Evolutionary conservation across 2,797 vertebrate species (phyloP).

Genomic region (Dipus sagitta): DNA sequence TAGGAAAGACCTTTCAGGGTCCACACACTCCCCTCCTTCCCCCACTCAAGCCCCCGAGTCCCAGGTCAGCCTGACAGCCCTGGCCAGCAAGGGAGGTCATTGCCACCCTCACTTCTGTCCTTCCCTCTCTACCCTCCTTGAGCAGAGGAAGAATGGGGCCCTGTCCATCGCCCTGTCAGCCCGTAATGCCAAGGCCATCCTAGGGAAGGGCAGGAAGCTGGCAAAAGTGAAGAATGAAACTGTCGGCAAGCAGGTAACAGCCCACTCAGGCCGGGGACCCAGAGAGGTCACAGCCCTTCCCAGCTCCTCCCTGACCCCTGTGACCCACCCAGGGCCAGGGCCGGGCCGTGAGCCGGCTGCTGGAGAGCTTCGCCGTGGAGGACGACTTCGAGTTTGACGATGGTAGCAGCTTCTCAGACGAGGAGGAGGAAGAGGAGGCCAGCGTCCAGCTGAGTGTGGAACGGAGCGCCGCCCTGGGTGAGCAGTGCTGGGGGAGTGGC

Average conservation of each 20-base stretch:
- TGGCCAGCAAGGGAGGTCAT: no score
- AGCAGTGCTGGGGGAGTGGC: background rate
- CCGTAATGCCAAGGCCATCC: conserved; percentile 89
- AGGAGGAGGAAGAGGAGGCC: conserved; percentile 86
- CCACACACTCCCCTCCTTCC: no score
- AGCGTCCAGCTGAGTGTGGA: conserved; percentile 60
- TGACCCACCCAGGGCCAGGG: conserved; percentile 90
- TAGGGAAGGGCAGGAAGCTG: conserved; percentile 90
- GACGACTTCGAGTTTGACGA: conserved; percentile 94
- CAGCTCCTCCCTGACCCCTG: background rate
- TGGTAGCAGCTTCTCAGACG: conserved; percentile 96
- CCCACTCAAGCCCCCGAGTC: no score
- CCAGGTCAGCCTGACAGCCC: no score
- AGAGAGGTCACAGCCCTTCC: accelerated
- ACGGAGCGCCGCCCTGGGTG: conserved; percentile 71
- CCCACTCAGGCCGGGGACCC: background rate
- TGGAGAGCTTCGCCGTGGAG: conserved; percentile 95
- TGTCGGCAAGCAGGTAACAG: conserved; percentile 85
- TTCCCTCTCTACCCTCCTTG: background rate
- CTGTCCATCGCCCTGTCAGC: conserved; percentile 88
- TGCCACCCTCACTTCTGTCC: background rate
- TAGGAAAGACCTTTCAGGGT: background rate
- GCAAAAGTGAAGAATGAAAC: conserved; percentile 89
- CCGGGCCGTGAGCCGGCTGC: conserved; percentile 93
- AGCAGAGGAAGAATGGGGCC: conserved; percentile 92